Evolutionary conservation across 2,888 invertebrate species (phyloP).

Genomic region (Erpobdella octoculata): DNA sequence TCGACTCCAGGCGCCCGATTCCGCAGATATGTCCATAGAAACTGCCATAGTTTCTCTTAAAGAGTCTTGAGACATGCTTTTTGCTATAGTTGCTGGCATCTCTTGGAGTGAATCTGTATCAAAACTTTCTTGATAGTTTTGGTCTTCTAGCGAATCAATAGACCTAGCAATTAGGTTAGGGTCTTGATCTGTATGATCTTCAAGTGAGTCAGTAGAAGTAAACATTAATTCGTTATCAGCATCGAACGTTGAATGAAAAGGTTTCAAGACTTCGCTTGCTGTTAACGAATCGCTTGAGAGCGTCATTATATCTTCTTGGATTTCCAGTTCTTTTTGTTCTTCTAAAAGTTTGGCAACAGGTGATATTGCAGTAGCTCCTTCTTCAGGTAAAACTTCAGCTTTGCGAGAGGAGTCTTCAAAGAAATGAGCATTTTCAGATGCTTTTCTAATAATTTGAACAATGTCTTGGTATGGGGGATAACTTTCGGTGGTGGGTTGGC

Average conservation of each 20-base stretch:
- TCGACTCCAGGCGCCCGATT: conserved; percentile 43
- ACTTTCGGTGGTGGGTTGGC: not conserved
- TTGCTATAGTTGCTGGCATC: conserved; percentile 38
- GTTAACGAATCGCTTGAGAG: conserved; percentile 23
- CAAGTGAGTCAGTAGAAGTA: conserved; percentile 40
- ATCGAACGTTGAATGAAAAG: conserved; percentile 27
- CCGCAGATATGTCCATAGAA: conserved; percentile 49
- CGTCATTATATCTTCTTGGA: conserved; percentile 2
- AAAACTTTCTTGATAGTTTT: conserved; percentile 28
- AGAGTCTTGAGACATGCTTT: conserved; percentile 46
- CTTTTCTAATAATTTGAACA: conserved; percentile 37
- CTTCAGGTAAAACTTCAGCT: conserved; percentile 39
- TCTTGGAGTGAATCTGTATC: conserved; percentile 40
- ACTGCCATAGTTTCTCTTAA: conserved; percentile 38
- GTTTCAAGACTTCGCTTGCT: not conserved
- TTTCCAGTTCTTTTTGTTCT: conserved; percentile 19
- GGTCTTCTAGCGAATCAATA: conserved; percentile 43
- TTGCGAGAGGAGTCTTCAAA: conserved; percentile 33
- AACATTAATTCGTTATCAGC: conserved; percentile 35
- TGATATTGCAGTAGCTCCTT: conserved; percentile 34
- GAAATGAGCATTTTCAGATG: conserved; percentile 35
- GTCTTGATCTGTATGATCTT: conserved; percentile 11
- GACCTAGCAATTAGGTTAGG: conserved; percentile 42
- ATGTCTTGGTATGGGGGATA: conserved; percentile 36
- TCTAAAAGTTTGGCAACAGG: conserved; percentile 5